These are phyloP conservation scores for Orbicella faveolata DNA, from an alignment of 64 coral and sea anemone species.

Conservation along the genomic window DNA sequence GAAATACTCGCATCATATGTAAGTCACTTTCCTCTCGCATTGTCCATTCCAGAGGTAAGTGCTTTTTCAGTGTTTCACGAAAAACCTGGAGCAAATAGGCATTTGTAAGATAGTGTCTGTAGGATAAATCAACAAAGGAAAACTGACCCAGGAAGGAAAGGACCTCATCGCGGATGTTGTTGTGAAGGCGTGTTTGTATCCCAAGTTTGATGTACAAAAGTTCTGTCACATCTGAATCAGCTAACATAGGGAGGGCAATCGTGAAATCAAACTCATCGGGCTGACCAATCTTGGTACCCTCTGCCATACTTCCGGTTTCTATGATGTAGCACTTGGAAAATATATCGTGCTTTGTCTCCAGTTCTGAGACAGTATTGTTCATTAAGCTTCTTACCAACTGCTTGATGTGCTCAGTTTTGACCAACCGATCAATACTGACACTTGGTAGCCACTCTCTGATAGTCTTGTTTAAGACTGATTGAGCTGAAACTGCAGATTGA, in stretches of 20 bases:
- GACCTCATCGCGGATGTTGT: slow-evolving; percentile 8
- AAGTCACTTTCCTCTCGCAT: slow-evolving; percentile 48
- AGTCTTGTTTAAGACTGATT: slow-evolving; percentile 42
- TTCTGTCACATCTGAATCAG: slow-evolving; percentile 40
- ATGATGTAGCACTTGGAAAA: slow-evolving; percentile 52
- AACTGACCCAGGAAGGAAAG: slow-evolving; percentile 40
- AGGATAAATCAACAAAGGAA: slow-evolving; percentile 34
- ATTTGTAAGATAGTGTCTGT: slow-evolving; percentile 31
- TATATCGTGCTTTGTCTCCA: slow-evolving; percentile 13
- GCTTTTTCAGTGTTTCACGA: slow-evolving; percentile 48
- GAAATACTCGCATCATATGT: slow-evolving; percentile 45
- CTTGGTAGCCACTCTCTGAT: slow-evolving; percentile 27
- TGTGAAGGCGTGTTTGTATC: slow-evolving; percentile 37
- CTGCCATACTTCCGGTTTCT: slow-evolving; percentile 59
- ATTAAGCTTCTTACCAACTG: slow-evolving; percentile 32
- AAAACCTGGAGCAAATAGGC: slow-evolving; percentile 45
- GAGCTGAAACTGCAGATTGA: slow-evolving; percentile 25
- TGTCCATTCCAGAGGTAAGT: slow-evolving; percentile 36
- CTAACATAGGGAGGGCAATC: slow-evolving; percentile 47
- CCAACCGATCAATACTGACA: background rate
- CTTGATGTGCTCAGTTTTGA: slow-evolving; percentile 9
- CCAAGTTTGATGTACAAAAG: slow-evolving; percentile 48
- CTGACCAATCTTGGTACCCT: slow-evolving; percentile 51
- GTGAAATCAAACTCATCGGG: slow-evolving; percentile 50
- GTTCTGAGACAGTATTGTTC: slow-evolving; percentile 13